Percentiles rank a stretch among this genome's conserved stretches.
These are phyloP conservation scores for Anhinga rufa DNA, from an alignment of 2,113 vertebrate genomes.

Conservation along the genomic window DNA sequence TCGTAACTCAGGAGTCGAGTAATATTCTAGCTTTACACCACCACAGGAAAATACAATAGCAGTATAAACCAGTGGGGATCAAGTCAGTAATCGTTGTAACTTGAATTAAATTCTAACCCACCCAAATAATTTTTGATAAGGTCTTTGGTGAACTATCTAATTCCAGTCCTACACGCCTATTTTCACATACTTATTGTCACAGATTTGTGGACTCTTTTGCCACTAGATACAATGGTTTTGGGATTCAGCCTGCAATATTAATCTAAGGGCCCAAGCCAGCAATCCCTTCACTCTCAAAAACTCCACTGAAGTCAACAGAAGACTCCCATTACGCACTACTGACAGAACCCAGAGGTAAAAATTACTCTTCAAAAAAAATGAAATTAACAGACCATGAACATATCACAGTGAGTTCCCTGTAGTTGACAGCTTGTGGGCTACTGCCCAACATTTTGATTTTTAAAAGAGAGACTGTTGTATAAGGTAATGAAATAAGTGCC, in stretches of 20 bases:
- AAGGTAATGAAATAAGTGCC: constrained; percentile 20
- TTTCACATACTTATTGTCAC: not conserved
- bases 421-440: constrained; percentile 17
- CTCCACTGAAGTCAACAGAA: not conserved
- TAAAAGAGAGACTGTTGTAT: not conserved
- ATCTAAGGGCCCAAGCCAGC: not conserved
- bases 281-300: constrained; percentile 4
- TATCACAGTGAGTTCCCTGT: not conserved
- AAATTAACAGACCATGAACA: not conserved
- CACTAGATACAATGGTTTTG: not conserved
- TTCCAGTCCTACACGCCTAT: not conserved
- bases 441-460: not conserved
- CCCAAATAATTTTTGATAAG: not conserved
- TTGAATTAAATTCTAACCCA: not conserved
- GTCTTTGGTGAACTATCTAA: not conserved
- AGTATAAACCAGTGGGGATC: not conserved
- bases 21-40: not conserved
- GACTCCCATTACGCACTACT: not conserved
- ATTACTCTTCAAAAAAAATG: not conserved
- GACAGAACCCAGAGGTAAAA: constrained; percentile 35
- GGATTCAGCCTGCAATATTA: not conserved
- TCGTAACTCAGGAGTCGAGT: not conserved
- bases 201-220: not conserved
- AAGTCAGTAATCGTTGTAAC: not conserved
- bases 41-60: not conserved